Evolutionary conservation across 2,888 invertebrate species (phyloP), one percentile per base, ranked within the genome.

Genomic region (Cryptophagus acutangulus): DNA sequence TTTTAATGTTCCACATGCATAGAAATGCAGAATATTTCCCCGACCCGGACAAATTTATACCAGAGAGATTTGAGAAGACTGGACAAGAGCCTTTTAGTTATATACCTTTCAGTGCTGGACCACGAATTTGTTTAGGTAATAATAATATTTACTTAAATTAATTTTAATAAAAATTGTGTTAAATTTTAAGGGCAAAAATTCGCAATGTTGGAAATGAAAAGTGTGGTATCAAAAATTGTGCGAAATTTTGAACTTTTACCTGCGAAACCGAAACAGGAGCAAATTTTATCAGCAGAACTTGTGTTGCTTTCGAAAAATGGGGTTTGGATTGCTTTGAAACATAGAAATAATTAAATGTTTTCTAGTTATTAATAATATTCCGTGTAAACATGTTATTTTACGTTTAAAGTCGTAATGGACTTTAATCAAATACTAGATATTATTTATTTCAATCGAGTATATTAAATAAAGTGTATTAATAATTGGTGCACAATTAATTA

Each of bases 1-100:
- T 77, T 2, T 64, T 71, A 31, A 65, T 72, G n/a, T 68, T 61
- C 38, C 63, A 67, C 17, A 58, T 72, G 43, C 79, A 80, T 52
- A 62, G 75, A 15, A 64, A 73, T 48, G 66, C 72, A 1, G 67
- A 71, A 3, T 55, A 71, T 14, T 79, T 69, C 53, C 72, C 77
- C 0, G 69, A 79, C 3, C 26, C 26, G n/a, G n/a, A 26, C 3
- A n/a, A 13, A 26, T 26, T 26, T 8, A 26, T 12, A 12, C 26
- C 26, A 8, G 9, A 3, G n/a, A 3, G 26, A 3, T 26, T 6
- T 26, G n/a, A 3, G 9, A 13, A 26, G 12, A 8, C n/a, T n/a
- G n/a, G n/a, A n/a, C n/a, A n/a, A n/a, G 39, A 33, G 20, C 36
- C 38, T 4, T 45, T 24, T 13, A 12, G 6, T 2, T 45, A 42